These are phyloP conservation scores for Blera fallax DNA, from an alignment of 2,888 invertebrate species.

Conservation along the genomic window DNA sequence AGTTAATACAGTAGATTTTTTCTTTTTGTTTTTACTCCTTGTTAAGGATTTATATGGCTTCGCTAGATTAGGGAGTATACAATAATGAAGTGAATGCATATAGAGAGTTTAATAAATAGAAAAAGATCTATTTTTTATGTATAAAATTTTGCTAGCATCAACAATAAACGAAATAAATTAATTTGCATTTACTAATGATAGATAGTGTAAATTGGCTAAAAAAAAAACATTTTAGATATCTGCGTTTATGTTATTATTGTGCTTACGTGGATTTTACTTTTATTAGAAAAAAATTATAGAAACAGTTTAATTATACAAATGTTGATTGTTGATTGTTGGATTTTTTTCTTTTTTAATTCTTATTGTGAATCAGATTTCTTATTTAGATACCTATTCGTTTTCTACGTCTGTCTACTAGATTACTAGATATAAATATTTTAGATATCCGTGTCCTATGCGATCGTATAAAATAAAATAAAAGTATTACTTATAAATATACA, in stretches of 20 bases:
- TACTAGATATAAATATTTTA: conserved; percentile 25
- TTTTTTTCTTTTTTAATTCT: neutral
- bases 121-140: conserved; percentile 11
- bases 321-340: conserved; percentile 2
- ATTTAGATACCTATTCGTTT: conserved; percentile 23
- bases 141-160: conserved; percentile 51
- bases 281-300: conserved; percentile 5
- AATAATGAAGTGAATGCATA: conserved; percentile 47
- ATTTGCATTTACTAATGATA: conserved; percentile 42
- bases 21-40: neutral
- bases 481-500: conserved; percentile 39
- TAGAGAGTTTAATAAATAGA: conserved; percentile 35
- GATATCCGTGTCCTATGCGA: conserved; percentile 18
- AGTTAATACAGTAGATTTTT: conserved; percentile 55
- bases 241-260: conserved; percentile 37
- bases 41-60: conserved; percentile 40
- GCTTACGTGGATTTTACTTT: conserved; percentile 30
- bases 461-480: conserved; percentile 58
- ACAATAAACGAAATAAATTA: conserved; percentile 50
- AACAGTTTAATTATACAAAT: neutral
- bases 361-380: neutral
- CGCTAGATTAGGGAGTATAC: conserved; percentile 46
- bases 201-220: conserved; percentile 15
- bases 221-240: conserved; percentile 1
- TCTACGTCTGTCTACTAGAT: conserved; percentile 21